Conservation (phyloP, 2,888 invertebrate genomes). For the Tinea pellionella region DNA sequence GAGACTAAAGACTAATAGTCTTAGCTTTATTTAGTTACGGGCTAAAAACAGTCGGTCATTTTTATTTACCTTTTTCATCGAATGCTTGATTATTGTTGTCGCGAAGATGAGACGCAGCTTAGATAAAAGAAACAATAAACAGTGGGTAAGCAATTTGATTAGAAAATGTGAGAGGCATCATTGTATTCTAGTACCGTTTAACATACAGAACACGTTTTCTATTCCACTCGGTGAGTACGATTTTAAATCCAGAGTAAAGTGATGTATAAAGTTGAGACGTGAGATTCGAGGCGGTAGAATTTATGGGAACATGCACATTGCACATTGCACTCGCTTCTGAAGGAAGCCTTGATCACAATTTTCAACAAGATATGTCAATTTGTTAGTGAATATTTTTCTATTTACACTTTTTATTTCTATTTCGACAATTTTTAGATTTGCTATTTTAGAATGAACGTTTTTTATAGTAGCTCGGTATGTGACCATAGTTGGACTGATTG, state of each 20-base stretch:
- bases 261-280: slow-evolving; percentile 33
- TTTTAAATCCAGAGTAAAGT: slow-evolving; percentile 33
- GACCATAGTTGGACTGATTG: too few species aligned
- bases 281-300: slow-evolving; percentile 17
- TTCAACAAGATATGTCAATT: slow-evolving; percentile 8
- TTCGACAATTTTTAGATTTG: too few species aligned
- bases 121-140: too few species aligned
- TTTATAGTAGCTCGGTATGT: too few species aligned
- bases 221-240: slow-evolving; percentile 33
- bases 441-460: too few species aligned
- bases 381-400: slow-evolving; percentile 1
- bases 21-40: too few species aligned
- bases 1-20: too few species aligned
- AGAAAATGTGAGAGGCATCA: not conserved
- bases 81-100: too few species aligned
- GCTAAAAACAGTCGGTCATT: too few species aligned
- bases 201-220: slow-evolving; percentile 33
- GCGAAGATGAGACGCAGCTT: too few species aligned
- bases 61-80: too few species aligned
- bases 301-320: slow-evolving; percentile 11
- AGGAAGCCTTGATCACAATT: slow-evolving; percentile 2
- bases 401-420: not conserved
- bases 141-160: not conserved
- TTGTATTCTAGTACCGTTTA: slow-evolving; percentile 18
- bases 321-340: not conserved